Base-by-base conservation (phyloP, 2,113 vertebrate genomes). In the Tyrannus savana region DNA sequence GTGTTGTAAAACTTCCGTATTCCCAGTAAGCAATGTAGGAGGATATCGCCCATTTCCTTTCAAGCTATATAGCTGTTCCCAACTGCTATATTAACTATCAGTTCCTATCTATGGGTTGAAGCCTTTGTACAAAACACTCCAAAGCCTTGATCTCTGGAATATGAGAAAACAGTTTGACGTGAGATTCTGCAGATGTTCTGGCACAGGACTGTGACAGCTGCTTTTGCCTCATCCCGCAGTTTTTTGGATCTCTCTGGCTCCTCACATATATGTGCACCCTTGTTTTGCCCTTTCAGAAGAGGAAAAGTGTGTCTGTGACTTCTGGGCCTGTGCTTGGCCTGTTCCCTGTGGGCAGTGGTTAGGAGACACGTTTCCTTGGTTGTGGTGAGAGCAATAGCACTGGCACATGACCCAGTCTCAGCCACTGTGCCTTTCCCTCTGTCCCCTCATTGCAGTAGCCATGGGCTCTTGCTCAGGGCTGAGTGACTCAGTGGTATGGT, bases 181-280 rank as follows among this genome's bases (percentile, higher is more conserved):
- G 93, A 93, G 66, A 92, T 95, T 97, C 72, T 78, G 90, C 94
- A 95, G 95, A 96, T 95, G 94, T 88, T 77, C 80, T 89, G 92
- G 93, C 69, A 18, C 7, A 5, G 68, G 39, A 44, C 44, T 87
- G 42, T 37, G 73, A 31, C 23, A 39, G 87, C 88, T 84, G 56
- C 50, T 94, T 92, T 81, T 87, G 73, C 80, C 74, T 93, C 76
- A 94, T 95, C 95, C 79, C 22, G 14, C 63, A 31, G 52, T 55
- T 69, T 87, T 89, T 81, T 84, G 24, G 9, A 33, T 58, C 33
- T 80, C 42, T 71, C 41, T 33, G 53, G 35, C n/a, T 94, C 77
- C 46, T 87, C 6, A 2, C 9, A 0, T 87, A 39, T 0, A 9
- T 33, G 13, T 14, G 22, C 3, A 2, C 30, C 53, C 42, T 89